A percentile compares a stretch with the other conserved stretches of the same genome.
Evolutionary conservation across 2,113 vertebrate genomes (phyloP).

Genomic region (Pungitius pungitius): DNA sequence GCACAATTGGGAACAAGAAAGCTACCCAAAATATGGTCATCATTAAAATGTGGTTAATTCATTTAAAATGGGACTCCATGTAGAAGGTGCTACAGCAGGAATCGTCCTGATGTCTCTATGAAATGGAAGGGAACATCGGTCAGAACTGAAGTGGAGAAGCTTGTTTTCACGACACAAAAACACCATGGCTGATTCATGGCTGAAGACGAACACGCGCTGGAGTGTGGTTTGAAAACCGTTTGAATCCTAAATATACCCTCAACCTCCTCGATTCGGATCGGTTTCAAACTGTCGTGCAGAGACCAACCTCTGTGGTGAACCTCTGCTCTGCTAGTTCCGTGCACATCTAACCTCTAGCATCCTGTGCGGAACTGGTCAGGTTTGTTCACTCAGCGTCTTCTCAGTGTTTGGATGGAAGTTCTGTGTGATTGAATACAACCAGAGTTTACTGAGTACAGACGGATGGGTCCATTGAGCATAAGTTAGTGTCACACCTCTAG

Average conservation of each 20-base stretch:
- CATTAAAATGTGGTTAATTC: constrained; percentile 18
- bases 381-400: background rate
- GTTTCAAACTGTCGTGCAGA: background rate
- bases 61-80: background rate
- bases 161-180: background rate
- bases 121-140: background rate
- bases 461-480: no score
- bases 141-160: background rate
- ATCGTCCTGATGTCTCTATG: background rate
- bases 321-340: background rate
- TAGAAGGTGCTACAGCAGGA: background rate
- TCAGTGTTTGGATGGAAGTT: background rate
- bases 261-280: no score
- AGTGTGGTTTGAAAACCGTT: background rate
- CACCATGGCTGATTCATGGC: background rate
- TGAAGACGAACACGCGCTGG: background rate
- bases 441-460: background rate
- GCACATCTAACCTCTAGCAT: background rate
- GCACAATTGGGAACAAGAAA: background rate
- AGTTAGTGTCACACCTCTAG: no score
- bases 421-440: background rate
- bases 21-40: background rate
- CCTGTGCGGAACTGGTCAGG: background rate
- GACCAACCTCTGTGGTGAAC: background rate
- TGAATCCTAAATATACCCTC: background rate